Conservation (phyloP, 2,113 vertebrate species). For the Tetrao urogallus region DNA sequence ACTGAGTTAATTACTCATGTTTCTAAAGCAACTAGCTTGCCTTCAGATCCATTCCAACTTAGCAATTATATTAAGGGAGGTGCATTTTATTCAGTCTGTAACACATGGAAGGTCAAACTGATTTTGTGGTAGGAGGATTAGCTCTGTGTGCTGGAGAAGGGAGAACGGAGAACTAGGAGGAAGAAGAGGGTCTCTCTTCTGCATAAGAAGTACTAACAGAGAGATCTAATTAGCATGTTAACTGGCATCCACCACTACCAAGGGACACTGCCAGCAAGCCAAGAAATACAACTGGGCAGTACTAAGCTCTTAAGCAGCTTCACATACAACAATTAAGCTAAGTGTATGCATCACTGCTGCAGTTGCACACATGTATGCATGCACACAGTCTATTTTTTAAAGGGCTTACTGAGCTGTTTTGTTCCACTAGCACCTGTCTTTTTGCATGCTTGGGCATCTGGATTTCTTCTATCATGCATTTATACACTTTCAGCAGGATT, state of each 20-base stretch:
- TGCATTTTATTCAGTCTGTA: background rate
- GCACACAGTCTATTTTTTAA: background rate
- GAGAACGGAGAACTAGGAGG: background rate
- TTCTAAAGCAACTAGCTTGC: background rate
- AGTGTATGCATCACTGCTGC: background rate
- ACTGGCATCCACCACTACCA: background rate
- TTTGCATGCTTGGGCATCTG: slow-evolving; percentile 25
- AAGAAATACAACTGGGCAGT: background rate
- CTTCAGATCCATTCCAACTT: background rate
- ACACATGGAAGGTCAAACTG: background rate
- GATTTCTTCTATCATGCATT: background rate
- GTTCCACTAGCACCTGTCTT: background rate
- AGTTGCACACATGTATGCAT: background rate
- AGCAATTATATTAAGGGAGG: background rate
- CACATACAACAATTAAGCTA: background rate
- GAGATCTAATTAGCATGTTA: background rate
- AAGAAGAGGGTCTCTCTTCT: background rate
- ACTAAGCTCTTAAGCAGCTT: background rate
- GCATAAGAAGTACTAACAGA: background rate
- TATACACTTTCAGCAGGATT: background rate
- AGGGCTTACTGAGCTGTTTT: background rate
- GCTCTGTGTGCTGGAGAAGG: background rate
- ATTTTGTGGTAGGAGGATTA: fast-evolving
- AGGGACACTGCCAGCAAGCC: background rate
- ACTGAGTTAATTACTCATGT: background rate